Percentiles rank a stretch among this genome's conserved stretches.
Evolutionary conservation across 2,113 vertebrate genomes (phyloP).

Genomic region (Chrysemys picta): DNA sequence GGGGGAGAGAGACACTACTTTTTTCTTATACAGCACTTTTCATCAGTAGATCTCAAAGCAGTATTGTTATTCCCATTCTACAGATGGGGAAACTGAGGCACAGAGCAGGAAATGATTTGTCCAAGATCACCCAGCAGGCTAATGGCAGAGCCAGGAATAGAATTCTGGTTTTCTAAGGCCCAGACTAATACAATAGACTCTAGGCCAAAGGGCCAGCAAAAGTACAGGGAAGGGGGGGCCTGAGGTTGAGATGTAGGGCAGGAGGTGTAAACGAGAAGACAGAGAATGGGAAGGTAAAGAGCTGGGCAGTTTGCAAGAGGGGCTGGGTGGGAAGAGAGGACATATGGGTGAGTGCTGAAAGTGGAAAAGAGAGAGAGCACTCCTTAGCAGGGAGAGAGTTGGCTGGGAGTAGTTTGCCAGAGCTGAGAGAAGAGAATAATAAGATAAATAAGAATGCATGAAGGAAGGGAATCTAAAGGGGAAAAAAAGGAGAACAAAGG

Average conservation of each 20-base stretch:
- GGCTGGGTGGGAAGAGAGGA: background rate
- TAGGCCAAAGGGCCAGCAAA: background rate
- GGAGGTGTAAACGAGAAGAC: background rate
- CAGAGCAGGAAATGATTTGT: background rate
- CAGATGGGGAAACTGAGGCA: background rate
- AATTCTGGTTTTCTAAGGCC: background rate
- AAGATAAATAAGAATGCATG: background rate
- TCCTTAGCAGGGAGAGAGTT: background rate
- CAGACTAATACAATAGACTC: background rate
- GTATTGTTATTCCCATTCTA: background rate
- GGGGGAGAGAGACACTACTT: too few species aligned
- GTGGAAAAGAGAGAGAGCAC: background rate
- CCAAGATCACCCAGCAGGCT: background rate
- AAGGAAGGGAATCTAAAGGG: background rate
- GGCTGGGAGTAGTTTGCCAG: background rate
- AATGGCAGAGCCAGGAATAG: background rate
- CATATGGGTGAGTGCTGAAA: background rate
- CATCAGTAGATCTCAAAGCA: too few species aligned
- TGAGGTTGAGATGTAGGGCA: background rate
- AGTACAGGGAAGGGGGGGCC: slow-evolving; percentile 10
- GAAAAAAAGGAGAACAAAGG: background rate
- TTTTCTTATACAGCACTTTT: too few species aligned
- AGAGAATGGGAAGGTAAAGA: background rate
- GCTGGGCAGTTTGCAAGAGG: background rate
- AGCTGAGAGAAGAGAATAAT: background rate